Conservation (phyloP, 2,797 vertebrate genomes). For the Discoglossus pictus region DNA sequence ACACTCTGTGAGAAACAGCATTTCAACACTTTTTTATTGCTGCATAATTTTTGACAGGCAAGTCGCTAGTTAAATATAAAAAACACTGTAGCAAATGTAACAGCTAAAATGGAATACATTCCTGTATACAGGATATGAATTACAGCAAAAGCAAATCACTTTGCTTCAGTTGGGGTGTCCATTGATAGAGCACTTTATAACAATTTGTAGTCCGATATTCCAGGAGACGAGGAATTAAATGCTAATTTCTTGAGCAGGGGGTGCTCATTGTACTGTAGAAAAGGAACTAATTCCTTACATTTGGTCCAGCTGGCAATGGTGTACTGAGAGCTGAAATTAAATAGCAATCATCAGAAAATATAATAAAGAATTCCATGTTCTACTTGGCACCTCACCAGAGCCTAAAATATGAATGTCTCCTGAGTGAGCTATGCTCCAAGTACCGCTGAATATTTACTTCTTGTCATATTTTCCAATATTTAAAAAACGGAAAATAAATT, state of each 20-base stretch:
- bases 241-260: slow-evolving; percentile 18
- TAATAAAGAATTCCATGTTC: slow-evolving; percentile 44
- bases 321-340: slow-evolving; percentile 23
- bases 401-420: slow-evolving; percentile 39
- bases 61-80: no score
- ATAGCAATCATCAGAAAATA: slow-evolving; percentile 40
- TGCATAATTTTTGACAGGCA: no score
- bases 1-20: no score
- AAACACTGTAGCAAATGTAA: no score
- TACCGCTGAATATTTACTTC: slow-evolving; percentile 32
- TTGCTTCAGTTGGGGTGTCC: no score
- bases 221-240: slow-evolving; percentile 26
- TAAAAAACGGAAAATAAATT: slow-evolving; percentile 6
- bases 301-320: slow-evolving; percentile 27
- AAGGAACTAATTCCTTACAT: slow-evolving; percentile 3
- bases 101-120: no score
- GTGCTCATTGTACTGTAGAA: slow-evolving; percentile 20
- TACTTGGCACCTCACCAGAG: slow-evolving; percentile 29
- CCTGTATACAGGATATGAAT: no score
- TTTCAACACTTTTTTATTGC: no score
- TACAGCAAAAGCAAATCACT: no score
- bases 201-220: no score
- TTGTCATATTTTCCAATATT: slow-evolving; percentile 33
- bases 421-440: slow-evolving; percentile 10
- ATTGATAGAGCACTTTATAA: no score